phyloP scores from a whole-genome alignment of 2,797 vertebrate species.

The Sarcoramphus papa region DNA sequence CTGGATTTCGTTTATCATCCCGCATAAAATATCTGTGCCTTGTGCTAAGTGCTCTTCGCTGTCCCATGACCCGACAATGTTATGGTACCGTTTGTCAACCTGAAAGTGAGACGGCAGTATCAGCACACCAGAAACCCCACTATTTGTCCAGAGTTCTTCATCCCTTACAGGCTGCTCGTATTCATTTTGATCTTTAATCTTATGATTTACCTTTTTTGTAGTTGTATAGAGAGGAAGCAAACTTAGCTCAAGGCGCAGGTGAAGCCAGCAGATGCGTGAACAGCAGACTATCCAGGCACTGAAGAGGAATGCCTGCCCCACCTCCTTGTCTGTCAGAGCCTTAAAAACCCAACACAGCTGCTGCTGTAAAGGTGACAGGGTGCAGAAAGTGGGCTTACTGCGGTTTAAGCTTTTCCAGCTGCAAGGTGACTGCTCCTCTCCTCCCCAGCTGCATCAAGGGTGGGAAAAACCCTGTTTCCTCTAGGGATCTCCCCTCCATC shows the following conservation, averaged over 20 bases:
- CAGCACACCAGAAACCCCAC: neutral
- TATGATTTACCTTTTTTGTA: neutral
- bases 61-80: neutral
- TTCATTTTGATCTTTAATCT: neutral
- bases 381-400: neutral
- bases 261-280: neutral
- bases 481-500: neutral
- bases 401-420: neutral
- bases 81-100: neutral
- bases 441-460: neutral
- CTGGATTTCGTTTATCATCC: neutral
- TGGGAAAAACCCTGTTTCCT: neutral
- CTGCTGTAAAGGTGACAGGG: neutral
- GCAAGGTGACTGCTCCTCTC: neutral
- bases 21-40: neutral
- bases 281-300: neutral
- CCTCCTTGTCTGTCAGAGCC: neutral
- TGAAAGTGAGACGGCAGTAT: neutral
- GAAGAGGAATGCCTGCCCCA: neutral
- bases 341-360: neutral
- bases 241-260: accelerated
- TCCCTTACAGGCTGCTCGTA: neutral
- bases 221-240: neutral
- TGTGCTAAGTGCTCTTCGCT: constrained; percentile 29
- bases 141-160: neutral